Evolutionary conservation across 2,888 invertebrate genomes (phyloP).

Genomic region (Prionchulus punctatus): DNA sequence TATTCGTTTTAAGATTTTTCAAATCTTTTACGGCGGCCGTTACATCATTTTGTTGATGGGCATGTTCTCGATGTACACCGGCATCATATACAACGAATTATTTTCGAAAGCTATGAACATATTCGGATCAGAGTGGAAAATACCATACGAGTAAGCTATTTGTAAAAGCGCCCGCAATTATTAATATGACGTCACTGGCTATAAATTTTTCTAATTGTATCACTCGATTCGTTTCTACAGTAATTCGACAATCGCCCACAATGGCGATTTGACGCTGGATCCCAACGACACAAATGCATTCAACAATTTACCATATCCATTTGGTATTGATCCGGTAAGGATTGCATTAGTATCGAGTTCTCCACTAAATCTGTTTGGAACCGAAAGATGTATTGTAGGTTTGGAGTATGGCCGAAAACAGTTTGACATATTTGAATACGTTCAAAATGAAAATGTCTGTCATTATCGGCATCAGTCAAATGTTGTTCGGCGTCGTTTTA

Average conservation of each 20-base stretch:
- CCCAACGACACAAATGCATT: slow-evolving; percentile 17
- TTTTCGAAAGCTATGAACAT: slow-evolving; percentile 90
- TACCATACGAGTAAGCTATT: slow-evolving; percentile 11
- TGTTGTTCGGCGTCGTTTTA: slow-evolving; percentile 82
- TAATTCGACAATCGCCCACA: neutral
- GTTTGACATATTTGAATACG: slow-evolving; percentile 81
- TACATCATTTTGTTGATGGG: slow-evolving; percentile 96
- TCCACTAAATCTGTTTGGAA: too few species aligned
- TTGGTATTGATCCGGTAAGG: slow-evolving; percentile 64
- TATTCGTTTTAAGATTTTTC: slow-evolving; percentile 57
- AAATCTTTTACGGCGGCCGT: slow-evolving; percentile 90
- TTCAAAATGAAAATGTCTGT: slow-evolving; percentile 95
- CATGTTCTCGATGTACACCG: slow-evolving; percentile 90
- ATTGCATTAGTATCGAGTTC: too few species aligned
- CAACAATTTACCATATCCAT: slow-evolving; percentile 54
- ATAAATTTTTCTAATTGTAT: neutral
- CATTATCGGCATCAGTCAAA: slow-evolving; percentile 87
- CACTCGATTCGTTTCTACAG: neutral
- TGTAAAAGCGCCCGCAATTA: too few species aligned
- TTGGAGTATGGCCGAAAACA: slow-evolving; percentile 47
- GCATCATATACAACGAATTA: slow-evolving; percentile 88
- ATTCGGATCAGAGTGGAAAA: slow-evolving; percentile 71
- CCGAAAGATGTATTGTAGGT: slow-evolving; percentile 27
- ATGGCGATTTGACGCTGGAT: slow-evolving; percentile 8
- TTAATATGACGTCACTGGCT: too few species aligned